Conservation (phyloP, 2,797 vertebrate species). For the Choloepus didactylus region DNA sequence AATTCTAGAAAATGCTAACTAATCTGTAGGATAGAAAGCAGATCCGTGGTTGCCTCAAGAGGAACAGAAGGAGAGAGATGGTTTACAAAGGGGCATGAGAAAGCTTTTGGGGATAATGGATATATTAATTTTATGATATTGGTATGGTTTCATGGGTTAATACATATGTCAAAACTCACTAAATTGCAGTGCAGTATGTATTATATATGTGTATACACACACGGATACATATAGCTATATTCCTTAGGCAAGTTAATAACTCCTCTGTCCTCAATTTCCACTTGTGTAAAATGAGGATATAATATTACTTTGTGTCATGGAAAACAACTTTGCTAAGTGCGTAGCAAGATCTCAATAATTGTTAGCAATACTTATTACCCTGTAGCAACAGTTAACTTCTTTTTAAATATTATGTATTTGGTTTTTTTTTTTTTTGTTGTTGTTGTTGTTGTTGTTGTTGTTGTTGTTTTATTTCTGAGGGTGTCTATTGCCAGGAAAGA, state of each 20-base stretch:
- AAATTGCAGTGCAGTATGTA: background rate
- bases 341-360: background rate
- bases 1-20: constrained; percentile 5
- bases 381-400: background rate
- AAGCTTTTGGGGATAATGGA: background rate
- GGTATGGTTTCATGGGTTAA: background rate
- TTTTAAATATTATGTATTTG: background rate
- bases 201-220: background rate
- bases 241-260: background rate
- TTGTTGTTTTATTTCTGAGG: background rate
- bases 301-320: background rate
- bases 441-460: too few species aligned
- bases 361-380: background rate
- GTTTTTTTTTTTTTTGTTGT: constrained; percentile 38
- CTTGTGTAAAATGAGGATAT: background rate
- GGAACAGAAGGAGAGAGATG: background rate
- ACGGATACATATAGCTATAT: background rate
- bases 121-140: background rate
- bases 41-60: background rate
- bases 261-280: background rate
- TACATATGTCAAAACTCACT: background rate
- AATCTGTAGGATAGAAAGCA: background rate
- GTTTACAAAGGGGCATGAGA: background rate
- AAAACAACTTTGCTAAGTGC: background rate
- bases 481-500: background rate